A percentile compares a stretch with the other conserved stretches of the same genome.
Evolutionary conservation across 2,113 vertebrate species (phyloP).

Genomic region (Lagopus muta): DNA sequence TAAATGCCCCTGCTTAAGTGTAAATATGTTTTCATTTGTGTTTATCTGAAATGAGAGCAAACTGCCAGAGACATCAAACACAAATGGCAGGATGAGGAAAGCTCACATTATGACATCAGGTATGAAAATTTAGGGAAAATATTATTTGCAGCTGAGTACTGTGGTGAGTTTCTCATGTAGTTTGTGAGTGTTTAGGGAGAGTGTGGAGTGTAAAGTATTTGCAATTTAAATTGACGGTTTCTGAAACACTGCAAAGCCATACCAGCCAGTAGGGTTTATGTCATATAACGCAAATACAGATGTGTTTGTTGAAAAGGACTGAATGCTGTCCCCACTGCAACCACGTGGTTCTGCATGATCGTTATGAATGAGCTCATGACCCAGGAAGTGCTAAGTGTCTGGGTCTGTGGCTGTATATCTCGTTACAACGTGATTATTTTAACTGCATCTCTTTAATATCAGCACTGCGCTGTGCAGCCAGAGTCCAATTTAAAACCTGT

Average conservation of each 20-base stretch:
- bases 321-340: not conserved
- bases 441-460: not conserved
- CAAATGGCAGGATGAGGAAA: slow-evolving; percentile 51
- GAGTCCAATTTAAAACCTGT: not conserved
- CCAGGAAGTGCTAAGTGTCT: not conserved
- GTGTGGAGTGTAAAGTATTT: not conserved
- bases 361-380: not conserved
- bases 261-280: not conserved
- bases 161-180: not conserved
- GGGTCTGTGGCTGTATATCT: not conserved
- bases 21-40: slow-evolving; percentile 52
- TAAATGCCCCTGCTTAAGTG: slow-evolving; percentile 68
- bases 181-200: not conserved
- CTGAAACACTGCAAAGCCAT: not conserved
- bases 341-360: not conserved
- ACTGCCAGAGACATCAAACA: slow-evolving; percentile 56
- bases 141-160: slow-evolving; percentile 19
- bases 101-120: slow-evolving; percentile 24
- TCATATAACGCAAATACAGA: not conserved
- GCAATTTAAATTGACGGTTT: not conserved
- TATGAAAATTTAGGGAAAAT: slow-evolving; percentile 61
- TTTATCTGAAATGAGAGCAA: slow-evolving; percentile 67
- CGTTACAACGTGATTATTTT: slow-evolving; percentile 6
- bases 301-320: not conserved
- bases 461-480: not conserved